Percentiles rank a stretch among this genome's conserved stretches.
Conservation (phyloP, 1,140 invertebrate species). For the Proctacanthus coquilletti region DNA sequence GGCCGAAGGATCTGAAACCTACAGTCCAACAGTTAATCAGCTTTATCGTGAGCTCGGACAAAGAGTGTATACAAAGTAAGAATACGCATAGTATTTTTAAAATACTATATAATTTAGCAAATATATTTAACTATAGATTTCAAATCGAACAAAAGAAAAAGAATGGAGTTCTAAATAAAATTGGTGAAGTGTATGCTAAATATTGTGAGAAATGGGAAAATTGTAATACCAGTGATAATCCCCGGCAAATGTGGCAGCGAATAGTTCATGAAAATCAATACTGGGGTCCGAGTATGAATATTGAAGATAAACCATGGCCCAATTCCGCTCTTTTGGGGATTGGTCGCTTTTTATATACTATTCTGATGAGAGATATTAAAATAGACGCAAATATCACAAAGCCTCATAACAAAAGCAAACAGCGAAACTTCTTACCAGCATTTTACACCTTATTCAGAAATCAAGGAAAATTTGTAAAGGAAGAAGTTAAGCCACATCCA, state of each 20-base stretch:
- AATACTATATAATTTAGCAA: constrained; percentile 4
- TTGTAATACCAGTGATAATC: constrained; percentile 36
- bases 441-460: constrained; percentile 68
- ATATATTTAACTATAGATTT: constrained; percentile 33
- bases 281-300: constrained; percentile 42
- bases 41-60: constrained; percentile 52
- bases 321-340: constrained; percentile 38
- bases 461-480: constrained; percentile 42
- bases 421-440: constrained; percentile 44
- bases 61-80: constrained; percentile 31
- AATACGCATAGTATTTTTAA: constrained; percentile 2
- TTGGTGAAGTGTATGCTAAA: constrained; percentile 44
- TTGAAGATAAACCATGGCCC: constrained; percentile 48
- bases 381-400: constrained; percentile 54
- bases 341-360: constrained; percentile 75
- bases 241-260: constrained; percentile 57
- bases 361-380: constrained; percentile 74
- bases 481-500: constrained; percentile 79
- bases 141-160: constrained; percentile 47
- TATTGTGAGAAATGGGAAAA: constrained; percentile 55
- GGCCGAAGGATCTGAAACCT: constrained; percentile 59
- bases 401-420: constrained; percentile 25
- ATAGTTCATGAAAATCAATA: constrained; percentile 36
- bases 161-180: constrained; percentile 49
- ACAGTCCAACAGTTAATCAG: constrained; percentile 48